Conservation (phyloP, 2,797 vertebrate species). For the Todus mexicanus region DNA sequence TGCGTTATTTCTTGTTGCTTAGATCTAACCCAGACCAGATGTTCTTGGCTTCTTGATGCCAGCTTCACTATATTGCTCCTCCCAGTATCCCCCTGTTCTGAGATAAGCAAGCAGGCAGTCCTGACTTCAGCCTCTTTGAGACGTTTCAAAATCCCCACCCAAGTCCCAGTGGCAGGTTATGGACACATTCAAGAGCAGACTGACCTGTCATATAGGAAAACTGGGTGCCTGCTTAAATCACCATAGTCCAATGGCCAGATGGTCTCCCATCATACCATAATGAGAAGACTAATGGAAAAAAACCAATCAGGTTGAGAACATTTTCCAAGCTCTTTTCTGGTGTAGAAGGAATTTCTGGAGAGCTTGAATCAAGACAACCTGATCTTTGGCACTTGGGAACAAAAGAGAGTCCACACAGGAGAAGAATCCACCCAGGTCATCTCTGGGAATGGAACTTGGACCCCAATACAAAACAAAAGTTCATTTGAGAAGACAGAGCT, state of each 20-base stretch:
- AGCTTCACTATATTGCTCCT: not conserved
- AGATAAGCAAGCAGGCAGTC: slow-evolving; percentile 17
- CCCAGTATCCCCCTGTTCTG: not conserved
- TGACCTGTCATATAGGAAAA: not conserved
- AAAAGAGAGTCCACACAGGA: not conserved
- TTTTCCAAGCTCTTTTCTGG: not conserved
- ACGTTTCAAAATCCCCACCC: not conserved
- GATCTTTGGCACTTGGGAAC: not conserved
- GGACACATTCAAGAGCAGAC: not conserved
- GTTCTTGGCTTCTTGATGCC: not conserved
- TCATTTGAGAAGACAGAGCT: not conserved
- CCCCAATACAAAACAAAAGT: not conserved
- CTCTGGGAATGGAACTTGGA: not conserved
- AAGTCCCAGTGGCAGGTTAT: not conserved
- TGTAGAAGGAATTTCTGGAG: not conserved
- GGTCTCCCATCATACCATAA: not conserved
- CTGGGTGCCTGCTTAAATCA: not conserved
- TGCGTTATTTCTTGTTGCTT: not conserved
- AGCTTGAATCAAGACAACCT: not conserved
- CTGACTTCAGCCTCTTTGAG: not conserved
- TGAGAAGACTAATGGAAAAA: not conserved
- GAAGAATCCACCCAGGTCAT: not conserved
- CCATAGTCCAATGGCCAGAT: not conserved
- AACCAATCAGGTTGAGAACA: not conserved
- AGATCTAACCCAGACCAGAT: not conserved